Evolutionary conservation across 2,113 vertebrate species (phyloP).

Genomic region (Aythya baeri): DNA sequence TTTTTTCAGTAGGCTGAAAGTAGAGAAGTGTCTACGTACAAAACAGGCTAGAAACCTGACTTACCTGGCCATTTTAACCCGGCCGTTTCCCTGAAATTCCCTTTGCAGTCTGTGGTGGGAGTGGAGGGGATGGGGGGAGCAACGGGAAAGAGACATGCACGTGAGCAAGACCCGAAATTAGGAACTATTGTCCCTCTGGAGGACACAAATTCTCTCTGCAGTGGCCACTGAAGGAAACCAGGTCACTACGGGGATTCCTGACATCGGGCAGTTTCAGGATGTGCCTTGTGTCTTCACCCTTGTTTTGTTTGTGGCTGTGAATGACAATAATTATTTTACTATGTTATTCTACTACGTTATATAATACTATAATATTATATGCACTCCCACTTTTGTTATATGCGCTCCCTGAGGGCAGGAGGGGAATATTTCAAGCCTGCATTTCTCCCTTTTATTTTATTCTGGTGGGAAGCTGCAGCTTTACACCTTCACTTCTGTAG

Average conservation of each 20-base stretch:
- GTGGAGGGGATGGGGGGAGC: not conserved
- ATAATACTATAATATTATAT: not conserved
- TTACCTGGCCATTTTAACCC: not conserved
- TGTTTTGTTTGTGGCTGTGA: not conserved
- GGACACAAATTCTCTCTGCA: not conserved
- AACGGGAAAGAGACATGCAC: not conserved
- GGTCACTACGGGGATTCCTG: not conserved
- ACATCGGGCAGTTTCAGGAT: rapidly evolving
- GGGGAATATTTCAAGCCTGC: not conserved
- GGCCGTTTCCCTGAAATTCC: not conserved
- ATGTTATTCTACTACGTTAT: not conserved
- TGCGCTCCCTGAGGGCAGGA: not conserved
- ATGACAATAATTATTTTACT: not conserved
- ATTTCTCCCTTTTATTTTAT: not conserved
- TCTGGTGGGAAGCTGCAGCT: conserved; percentile 21
- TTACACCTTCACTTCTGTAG: not conserved
- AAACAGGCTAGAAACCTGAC: not conserved
- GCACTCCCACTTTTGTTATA: not conserved
- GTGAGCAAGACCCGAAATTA: not conserved
- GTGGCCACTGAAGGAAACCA: not conserved
- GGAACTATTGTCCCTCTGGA: not conserved
- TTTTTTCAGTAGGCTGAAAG: not conserved
- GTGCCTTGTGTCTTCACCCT: not conserved
- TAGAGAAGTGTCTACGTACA: not conserved
- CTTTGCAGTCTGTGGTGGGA: not conserved